Conservation (phyloP, 2,113 vertebrate genomes). For the Antigone vipio region DNA sequence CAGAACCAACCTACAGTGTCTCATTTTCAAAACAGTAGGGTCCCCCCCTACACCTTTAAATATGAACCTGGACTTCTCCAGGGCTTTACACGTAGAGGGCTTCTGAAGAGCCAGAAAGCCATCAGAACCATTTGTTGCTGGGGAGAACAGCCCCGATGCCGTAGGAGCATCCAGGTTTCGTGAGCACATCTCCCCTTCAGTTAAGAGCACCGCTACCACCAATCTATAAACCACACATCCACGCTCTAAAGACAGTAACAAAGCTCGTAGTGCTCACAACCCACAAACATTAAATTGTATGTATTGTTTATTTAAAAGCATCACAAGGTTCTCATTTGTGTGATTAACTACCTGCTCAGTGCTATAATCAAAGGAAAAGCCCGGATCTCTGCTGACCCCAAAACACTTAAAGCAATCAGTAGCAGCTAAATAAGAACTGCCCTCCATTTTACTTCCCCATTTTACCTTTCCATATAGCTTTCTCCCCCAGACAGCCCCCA, state of each 20-base stretch:
- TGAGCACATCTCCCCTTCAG: background rate
- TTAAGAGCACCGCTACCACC: background rate
- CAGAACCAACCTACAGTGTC: background rate
- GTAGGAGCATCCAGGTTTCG: background rate
- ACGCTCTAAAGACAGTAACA: slow-evolving; percentile 27
- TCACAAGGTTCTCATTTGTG: slow-evolving; percentile 29
- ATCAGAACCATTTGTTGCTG: background rate
- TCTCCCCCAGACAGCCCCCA: background rate
- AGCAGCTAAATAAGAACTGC: slow-evolving; percentile 13
- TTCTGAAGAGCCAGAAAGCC: background rate
- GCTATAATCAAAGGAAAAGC: slow-evolving; percentile 19
- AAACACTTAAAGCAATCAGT: slow-evolving; percentile 27
- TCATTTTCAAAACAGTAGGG: background rate
- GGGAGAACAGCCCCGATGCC: background rate
- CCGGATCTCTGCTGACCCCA: slow-evolving; percentile 39
- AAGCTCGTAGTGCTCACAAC: background rate
- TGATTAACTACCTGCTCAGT: slow-evolving; percentile 47
- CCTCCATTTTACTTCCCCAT: background rate
- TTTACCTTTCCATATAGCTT: background rate
- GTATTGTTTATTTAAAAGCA: slow-evolving; percentile 48
- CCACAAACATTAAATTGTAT: slow-evolving; percentile 9
- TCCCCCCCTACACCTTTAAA: background rate
- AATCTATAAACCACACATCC: slow-evolving; percentile 58
- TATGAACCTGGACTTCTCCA: background rate
- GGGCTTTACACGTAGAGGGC: background rate